phyloP scores from a whole-genome alignment of 2,797 vertebrate species.

The Danionella dracula region DNA sequence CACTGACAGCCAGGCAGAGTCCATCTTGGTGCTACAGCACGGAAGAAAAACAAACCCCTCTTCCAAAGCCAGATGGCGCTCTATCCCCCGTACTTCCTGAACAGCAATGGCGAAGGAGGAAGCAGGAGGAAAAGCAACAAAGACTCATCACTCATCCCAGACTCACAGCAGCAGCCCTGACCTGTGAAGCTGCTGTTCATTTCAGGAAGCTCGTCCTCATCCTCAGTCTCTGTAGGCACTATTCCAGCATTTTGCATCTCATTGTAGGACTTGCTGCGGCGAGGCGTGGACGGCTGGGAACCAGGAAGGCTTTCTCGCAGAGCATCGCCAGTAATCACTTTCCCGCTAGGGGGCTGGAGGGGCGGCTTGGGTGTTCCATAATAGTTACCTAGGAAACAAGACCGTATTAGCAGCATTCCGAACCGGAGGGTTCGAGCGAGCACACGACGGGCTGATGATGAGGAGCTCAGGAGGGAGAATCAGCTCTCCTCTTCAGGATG shows the following conservation, averaged over 20 bases:
- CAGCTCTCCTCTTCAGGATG: no score
- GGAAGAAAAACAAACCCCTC: neutral
- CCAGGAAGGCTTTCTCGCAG: conserved; percentile 85
- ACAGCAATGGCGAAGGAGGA: conserved; percentile 42
- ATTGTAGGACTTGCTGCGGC: conserved; percentile 97
- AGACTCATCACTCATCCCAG: conserved; percentile 44
- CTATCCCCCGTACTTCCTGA: conserved; percentile 46
- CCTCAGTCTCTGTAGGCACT: conserved; percentile 88
- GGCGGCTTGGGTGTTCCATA: conserved; percentile 99
- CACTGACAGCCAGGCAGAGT: neutral
- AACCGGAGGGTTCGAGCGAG: conserved; percentile 35
- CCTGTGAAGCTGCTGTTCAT: conserved; percentile 99
- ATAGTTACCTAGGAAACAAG: conserved; percentile 97
- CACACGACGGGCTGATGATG: no score
- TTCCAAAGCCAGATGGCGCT: conserved; percentile 66
- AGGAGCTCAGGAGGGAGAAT: no score
- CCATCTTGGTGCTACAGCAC: conserved; percentile 2
- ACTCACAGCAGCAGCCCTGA: conserved; percentile 54
- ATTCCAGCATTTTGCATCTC: conserved; percentile 99
- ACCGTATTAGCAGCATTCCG: conserved; percentile 69
- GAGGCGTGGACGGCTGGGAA: conserved; percentile 88
- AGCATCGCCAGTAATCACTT: conserved; percentile 94
- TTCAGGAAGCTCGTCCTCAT: conserved; percentile 93
- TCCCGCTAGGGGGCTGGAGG: conserved; percentile 91
- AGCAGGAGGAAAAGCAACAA: conserved; percentile 20